Conservation (phyloP, 2,888 invertebrate genomes). For the Chesias legatella region DNA sequence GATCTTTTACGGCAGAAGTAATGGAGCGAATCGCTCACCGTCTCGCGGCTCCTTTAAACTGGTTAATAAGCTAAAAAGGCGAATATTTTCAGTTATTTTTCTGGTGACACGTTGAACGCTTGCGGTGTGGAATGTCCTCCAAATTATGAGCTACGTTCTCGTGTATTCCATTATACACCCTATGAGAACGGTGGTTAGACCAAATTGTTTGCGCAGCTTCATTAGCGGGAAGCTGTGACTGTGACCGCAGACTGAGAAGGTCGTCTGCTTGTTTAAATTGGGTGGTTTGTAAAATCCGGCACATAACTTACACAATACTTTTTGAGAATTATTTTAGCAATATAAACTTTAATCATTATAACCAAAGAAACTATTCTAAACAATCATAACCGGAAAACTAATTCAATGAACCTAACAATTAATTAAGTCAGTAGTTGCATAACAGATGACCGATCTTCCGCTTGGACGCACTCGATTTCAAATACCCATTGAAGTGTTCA, state of each 20-base stretch:
- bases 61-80: constrained; percentile 52
- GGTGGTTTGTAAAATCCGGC: constrained; percentile 12
- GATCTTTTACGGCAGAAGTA: constrained; percentile 34
- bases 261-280: constrained; percentile 21
- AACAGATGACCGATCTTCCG: constrained; percentile 34
- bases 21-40: constrained; percentile 42
- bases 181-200: constrained; percentile 10
- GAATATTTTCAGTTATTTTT: constrained; percentile 32
- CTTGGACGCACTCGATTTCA: constrained; percentile 27
- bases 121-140: constrained; percentile 23
- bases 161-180: constrained; percentile 11
- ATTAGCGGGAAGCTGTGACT: constrained; percentile 26
- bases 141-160: constrained; percentile 9
- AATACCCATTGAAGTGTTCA: constrained; percentile 15
- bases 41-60: constrained; percentile 50
- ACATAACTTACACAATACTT: constrained; percentile 11
- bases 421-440: constrained; percentile 29
- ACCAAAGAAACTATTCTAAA: too few relatives aligned
- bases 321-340: background rate
- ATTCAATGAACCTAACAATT: constrained; percentile 26
- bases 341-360: too few relatives aligned
- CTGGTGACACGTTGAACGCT: constrained; percentile 21
- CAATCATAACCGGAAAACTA: constrained; percentile 12
- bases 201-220: constrained; percentile 7
- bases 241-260: constrained; percentile 23